A percentile compares a stretch with the other conserved stretches of the same genome.
Conservation (phyloP, 23 tunicate genomes). For the Trididemnum miniatum region DNA sequence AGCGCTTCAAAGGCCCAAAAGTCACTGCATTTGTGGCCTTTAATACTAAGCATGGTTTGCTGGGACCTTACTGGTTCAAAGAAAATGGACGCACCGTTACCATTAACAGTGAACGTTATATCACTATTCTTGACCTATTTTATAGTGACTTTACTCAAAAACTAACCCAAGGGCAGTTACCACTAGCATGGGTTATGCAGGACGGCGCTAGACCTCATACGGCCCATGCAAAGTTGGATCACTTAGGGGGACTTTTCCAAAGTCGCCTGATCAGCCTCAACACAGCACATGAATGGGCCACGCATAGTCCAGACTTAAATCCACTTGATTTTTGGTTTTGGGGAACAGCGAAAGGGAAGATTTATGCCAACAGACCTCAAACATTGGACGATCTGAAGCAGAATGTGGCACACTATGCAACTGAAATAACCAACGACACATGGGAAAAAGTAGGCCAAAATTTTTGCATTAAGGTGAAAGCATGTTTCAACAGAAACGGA, state of each 20-base stretch:
- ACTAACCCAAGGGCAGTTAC: conserved; percentile 21
- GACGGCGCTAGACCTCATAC: conserved; percentile 25
- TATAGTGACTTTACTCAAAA: conserved; percentile 15
- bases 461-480: conserved; percentile 5
- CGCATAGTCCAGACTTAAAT: conserved; percentile 21
- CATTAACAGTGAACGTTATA: conserved; percentile 16
- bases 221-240: background rate
- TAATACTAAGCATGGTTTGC: conserved; percentile 18
- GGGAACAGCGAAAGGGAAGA: conserved; percentile 14
- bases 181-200: conserved; percentile 14
- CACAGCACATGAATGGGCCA: conserved; percentile 29
- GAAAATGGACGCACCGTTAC: conserved; percentile 7
- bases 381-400: conserved; percentile 21
- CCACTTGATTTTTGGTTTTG: conserved; percentile 26
- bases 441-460: conserved; percentile 25
- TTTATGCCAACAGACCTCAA: conserved; percentile 23
- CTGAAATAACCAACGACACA: background rate
- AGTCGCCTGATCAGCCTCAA: conserved; percentile 22
- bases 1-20: conserved; percentile 20
- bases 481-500: conserved; percentile 24
- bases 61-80: conserved; percentile 26
- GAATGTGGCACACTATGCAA: conserved; percentile 22
- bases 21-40: conserved; percentile 25
- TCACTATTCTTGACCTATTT: conserved; percentile 19
- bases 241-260: background rate